These are phyloP conservation scores for Novumbra hubbsi DNA, from an alignment of 2,797 vertebrate genomes.

Conservation along the genomic window DNA sequence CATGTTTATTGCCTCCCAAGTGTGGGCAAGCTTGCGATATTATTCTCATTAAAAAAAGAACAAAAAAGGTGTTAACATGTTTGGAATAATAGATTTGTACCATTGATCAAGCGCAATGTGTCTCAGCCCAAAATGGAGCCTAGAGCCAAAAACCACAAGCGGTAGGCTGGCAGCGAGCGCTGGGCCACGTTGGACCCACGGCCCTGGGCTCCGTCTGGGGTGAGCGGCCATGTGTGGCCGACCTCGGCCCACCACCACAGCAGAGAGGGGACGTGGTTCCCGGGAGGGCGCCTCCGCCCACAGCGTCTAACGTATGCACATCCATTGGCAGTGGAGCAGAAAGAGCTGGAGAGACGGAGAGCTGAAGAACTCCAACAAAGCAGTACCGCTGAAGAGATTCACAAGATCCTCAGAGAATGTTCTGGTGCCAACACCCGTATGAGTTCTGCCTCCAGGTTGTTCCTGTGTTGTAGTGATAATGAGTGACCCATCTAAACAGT, in stretches of 20 bases:
- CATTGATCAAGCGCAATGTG: background rate
- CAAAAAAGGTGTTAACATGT: background rate
- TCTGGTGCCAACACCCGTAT: background rate
- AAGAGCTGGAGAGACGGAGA: slow-evolving; percentile 53
- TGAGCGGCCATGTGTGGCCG: slow-evolving; percentile 70
- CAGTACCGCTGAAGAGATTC: background rate
- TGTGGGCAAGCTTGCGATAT: slow-evolving; percentile 27
- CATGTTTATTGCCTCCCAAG: slow-evolving; percentile 21
- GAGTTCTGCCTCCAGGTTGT: background rate
- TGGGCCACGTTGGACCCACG: background rate
- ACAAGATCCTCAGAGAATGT: background rate
- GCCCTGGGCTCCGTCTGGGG: slow-evolving; percentile 3
- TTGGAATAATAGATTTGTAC: background rate
- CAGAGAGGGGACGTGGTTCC: slow-evolving; percentile 49
- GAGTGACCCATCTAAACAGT: background rate
- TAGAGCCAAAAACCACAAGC: background rate
- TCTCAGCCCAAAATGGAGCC: background rate
- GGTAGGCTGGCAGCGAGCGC: background rate
- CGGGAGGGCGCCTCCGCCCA: slow-evolving; percentile 57
- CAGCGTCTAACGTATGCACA: slow-evolving; percentile 73
- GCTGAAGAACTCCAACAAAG: slow-evolving; percentile 29
- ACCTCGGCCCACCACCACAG: slow-evolving; percentile 61
- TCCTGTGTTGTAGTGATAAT: background rate
- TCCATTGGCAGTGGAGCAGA: slow-evolving; percentile 74
- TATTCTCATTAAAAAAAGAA: background rate